phyloP scores from a whole-genome alignment of 2,113 vertebrate species.

The Toxotes jaculatrix region DNA sequence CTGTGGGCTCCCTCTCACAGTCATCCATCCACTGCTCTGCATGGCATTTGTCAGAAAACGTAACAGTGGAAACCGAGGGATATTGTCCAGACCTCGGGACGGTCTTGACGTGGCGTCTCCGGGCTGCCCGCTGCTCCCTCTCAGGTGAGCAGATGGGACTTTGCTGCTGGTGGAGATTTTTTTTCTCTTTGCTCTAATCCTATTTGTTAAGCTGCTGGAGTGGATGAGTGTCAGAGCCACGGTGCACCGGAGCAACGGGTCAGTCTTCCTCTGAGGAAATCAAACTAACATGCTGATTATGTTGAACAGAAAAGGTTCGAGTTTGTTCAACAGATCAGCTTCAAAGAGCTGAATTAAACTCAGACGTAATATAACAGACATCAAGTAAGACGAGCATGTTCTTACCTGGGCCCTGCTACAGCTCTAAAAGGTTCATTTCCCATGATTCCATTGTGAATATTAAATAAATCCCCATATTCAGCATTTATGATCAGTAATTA shows the following conservation, averaged over 20 bases:
- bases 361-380: background rate
- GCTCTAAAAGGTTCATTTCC: background rate
- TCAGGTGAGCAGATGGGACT: constrained; percentile 89
- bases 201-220: constrained; percentile 90
- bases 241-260: background rate
- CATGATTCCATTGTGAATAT: background rate
- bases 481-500: too few species aligned
- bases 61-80: background rate
- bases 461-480: too few species aligned
- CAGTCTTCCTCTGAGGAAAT: background rate
- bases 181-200: constrained; percentile 89
- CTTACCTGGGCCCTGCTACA: background rate
- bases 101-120: constrained; percentile 5
- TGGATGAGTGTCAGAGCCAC: constrained; percentile 63
- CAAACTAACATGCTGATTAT: background rate
- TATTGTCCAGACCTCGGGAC: background rate
- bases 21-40: constrained; percentile 1
- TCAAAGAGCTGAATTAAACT: background rate
- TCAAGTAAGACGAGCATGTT: background rate
- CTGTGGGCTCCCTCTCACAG: background rate
- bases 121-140: constrained; percentile 67
- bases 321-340: background rate
- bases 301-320: background rate
- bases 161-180: constrained; percentile 78
- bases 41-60: background rate